These are phyloP conservation scores for Arrhamphus sclerolepis DNA, from an alignment of 2,797 vertebrate genomes.

Conservation along the genomic window DNA sequence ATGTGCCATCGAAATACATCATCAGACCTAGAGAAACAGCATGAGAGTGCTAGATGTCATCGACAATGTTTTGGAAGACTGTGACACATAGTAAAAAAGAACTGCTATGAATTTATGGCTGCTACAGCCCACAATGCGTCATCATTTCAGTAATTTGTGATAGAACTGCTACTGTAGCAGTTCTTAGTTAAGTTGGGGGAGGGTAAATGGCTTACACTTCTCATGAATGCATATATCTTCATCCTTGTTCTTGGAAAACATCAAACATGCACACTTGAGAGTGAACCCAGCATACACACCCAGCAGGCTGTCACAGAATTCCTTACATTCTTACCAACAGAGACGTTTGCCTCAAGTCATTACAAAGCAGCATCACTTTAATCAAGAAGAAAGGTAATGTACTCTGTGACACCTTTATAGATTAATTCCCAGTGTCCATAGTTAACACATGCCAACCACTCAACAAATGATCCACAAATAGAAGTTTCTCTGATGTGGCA, in stretches of 20 bases:
- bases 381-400: not conserved
- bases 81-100: too few relatives aligned
- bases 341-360: conserved; percentile 9
- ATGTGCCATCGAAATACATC: conserved; percentile 12
- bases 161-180: conserved; percentile 13
- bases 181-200: conserved; percentile 23
- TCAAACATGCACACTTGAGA: not conserved
- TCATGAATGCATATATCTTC: not conserved
- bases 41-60: conserved; percentile 1
- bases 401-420: not conserved
- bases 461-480: too few relatives aligned
- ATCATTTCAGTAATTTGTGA: not conserved
- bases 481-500: too few relatives aligned
- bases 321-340: conserved; percentile 30
- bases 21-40: conserved; percentile 2
- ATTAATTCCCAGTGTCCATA: not conserved
- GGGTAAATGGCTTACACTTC: not conserved
- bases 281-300: conserved; percentile 17
- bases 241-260: too few relatives aligned
- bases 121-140: too few relatives aligned
- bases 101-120: too few relatives aligned
- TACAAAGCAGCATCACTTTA: conserved; percentile 7
- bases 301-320: conserved; percentile 40
- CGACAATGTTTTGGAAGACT: not conserved
- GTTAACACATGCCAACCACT: not conserved